Evolutionary conservation across 2,797 vertebrate species (phyloP).

Genomic region (Scarus forsteni): DNA sequence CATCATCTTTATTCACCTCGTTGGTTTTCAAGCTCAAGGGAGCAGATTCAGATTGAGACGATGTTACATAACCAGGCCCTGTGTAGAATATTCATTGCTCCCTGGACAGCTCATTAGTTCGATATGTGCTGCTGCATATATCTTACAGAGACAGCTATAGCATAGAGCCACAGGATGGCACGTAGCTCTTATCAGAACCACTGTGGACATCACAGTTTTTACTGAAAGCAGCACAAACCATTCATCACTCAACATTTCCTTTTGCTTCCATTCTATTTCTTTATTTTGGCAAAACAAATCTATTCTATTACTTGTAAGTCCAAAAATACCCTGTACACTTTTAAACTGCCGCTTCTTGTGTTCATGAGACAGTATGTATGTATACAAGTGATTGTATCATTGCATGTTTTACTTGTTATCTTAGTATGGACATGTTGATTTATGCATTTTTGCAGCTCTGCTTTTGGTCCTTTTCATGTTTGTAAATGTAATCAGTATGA

Average conservation of each 20-base stretch:
- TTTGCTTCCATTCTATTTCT: constrained; percentile 22
- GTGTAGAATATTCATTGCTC: constrained; percentile 52
- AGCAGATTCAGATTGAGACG: constrained; percentile 48
- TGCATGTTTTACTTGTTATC: too few relatives aligned
- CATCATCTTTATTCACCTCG: constrained; percentile 62
- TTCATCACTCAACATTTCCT: constrained; percentile 11
- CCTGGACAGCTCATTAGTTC: constrained; percentile 71
- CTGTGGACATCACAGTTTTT: not conserved
- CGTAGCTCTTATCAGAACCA: constrained; percentile 31
- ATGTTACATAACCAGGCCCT: constrained; percentile 62
- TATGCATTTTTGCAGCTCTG: too few relatives aligned
- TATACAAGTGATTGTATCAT: too few relatives aligned
- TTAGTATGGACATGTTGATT: too few relatives aligned
- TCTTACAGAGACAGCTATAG: constrained; percentile 38
- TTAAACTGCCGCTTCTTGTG: not conserved
- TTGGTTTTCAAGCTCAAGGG: constrained; percentile 55
- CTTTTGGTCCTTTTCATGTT: too few relatives aligned
- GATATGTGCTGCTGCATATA: constrained; percentile 43
- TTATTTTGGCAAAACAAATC: not conserved
- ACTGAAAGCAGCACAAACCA: constrained; percentile 2
- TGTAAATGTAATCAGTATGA: too few relatives aligned
- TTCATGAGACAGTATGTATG: too few relatives aligned
- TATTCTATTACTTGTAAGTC: not conserved
- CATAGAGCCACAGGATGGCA: constrained; percentile 27
- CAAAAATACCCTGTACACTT: not conserved